Evolutionary conservation across 2,113 vertebrate genomes (phyloP).

Genomic region (Regulus satrapa): DNA sequence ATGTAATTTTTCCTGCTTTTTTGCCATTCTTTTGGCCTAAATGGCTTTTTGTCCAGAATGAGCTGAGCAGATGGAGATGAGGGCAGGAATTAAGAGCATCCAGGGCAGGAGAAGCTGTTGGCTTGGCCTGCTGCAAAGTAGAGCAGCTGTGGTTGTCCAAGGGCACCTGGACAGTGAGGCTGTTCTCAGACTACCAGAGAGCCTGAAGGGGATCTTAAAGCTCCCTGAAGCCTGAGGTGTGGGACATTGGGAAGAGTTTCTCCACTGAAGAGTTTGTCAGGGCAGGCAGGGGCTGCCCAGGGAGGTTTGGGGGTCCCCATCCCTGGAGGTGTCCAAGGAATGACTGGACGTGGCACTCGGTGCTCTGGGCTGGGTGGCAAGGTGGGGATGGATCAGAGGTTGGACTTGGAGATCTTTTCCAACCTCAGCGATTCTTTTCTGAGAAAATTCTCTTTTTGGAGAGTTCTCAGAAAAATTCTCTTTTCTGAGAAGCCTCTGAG

Average conservation of each 20-base stretch:
- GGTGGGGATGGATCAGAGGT: neutral
- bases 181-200: neutral
- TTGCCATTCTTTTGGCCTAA: neutral
- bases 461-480: no score
- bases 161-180: neutral
- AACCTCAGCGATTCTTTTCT: neutral
- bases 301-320: neutral
- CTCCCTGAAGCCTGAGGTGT: neutral
- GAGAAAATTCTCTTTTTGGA: no score
- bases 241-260: neutral
- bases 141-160: neutral
- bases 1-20: neutral
- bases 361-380: neutral
- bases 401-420: neutral
- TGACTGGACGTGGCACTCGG: accelerated
- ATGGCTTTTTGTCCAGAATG: neutral
- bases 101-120: neutral
- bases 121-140: neutral
- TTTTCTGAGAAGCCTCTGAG: no score
- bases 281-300: neutral
- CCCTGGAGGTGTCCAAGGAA: neutral
- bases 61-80: neutral
- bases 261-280: neutral
- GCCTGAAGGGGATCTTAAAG: neutral
- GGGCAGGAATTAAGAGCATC: no score